A percentile compares a stretch with the other conserved stretches of the same genome.
Evolutionary conservation across 2,797 vertebrate genomes (phyloP).

Genomic region (Poeciliopsis paucimaculata): DNA sequence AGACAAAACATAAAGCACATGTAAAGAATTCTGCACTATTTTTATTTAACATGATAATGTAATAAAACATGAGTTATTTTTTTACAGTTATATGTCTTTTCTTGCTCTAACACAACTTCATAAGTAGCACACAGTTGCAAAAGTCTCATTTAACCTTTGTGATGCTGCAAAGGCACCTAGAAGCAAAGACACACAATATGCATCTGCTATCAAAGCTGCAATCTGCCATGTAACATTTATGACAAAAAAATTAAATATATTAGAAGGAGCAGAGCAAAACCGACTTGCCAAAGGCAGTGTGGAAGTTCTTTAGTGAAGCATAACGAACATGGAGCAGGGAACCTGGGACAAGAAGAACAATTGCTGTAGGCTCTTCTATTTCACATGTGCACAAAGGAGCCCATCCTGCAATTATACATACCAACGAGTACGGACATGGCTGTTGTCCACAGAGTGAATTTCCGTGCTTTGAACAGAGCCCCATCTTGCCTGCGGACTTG

Average conservation of each 20-base stretch:
- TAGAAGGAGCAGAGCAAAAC: slow-evolving; percentile 56
- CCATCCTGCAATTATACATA: slow-evolving; percentile 74
- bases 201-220: slow-evolving; percentile 82
- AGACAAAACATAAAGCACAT: slow-evolving; percentile 40
- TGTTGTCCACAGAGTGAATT: slow-evolving; percentile 70
- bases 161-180: slow-evolving; percentile 65
- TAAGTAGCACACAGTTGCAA: slow-evolving; percentile 48
- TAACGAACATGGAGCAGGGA: slow-evolving; percentile 69
- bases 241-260: slow-evolving; percentile 36
- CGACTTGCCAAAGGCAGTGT: slow-evolving; percentile 75
- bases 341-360: slow-evolving; percentile 72
- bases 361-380: slow-evolving; percentile 69
- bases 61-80: slow-evolving; percentile 45
- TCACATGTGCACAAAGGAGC: slow-evolving; percentile 67
- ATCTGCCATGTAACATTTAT: slow-evolving; percentile 83
- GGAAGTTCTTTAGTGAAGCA: slow-evolving; percentile 79
- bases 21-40: slow-evolving; percentile 34
- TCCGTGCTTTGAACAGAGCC: slow-evolving; percentile 70
- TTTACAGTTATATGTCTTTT: slow-evolving; percentile 50
- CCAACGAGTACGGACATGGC: slow-evolving; percentile 67
- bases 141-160: slow-evolving; percentile 44
- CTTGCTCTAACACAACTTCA: slow-evolving; percentile 38
- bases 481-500: slow-evolving; percentile 58
- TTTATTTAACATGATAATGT: slow-evolving; percentile 26
- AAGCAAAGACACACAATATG: slow-evolving; percentile 76